Evolutionary conservation across 2,797 vertebrate genomes (phyloP).

Genomic region (Picus viridis): DNA sequence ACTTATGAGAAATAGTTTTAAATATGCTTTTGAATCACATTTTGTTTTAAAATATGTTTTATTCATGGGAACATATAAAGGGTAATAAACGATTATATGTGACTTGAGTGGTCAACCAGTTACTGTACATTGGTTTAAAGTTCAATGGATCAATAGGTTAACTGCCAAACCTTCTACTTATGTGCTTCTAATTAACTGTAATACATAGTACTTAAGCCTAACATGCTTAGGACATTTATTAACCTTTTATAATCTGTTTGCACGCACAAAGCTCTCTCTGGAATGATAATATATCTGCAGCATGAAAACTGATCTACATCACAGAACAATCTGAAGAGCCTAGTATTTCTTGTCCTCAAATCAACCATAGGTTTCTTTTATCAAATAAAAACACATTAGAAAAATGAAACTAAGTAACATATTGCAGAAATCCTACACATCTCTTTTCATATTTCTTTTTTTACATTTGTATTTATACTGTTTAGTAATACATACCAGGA

Average conservation of each 20-base stretch:
- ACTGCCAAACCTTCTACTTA: background rate
- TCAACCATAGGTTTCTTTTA: background rate
- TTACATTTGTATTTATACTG: background rate
- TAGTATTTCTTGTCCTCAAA: background rate
- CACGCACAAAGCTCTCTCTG: background rate
- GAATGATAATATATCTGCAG: background rate
- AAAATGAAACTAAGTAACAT: background rate
- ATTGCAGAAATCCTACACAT: background rate
- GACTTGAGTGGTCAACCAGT: background rate
- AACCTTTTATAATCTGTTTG: background rate
- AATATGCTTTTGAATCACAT: background rate
- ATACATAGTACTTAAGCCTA: background rate
- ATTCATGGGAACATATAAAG: background rate
- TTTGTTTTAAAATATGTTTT: background rate
- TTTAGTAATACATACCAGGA: background rate
- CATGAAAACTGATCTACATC: background rate
- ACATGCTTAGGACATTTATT: background rate
- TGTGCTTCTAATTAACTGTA: background rate
- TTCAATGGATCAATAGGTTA: constrained; percentile 18
- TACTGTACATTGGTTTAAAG: background rate
- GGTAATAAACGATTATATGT: background rate
- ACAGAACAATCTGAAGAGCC: background rate
- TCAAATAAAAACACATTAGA: background rate
- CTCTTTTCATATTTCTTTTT: background rate
- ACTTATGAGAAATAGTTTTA: background rate